phyloP scores from a whole-genome alignment of 2,888 invertebrate species.

The Aphidoletes aphidimyza region DNA sequence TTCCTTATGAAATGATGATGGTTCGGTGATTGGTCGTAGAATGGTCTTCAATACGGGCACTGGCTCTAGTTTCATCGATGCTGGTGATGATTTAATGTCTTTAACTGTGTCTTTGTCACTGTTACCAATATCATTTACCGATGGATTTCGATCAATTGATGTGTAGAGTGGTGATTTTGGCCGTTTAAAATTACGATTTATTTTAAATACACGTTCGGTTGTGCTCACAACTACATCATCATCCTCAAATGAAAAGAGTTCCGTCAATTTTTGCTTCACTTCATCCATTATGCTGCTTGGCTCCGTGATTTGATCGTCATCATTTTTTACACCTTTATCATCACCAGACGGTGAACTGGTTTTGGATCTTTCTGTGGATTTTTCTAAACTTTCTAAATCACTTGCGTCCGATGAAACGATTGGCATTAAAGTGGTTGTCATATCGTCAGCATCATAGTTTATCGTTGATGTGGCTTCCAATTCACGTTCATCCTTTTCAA shows the following conservation, averaged over 20 bases:
- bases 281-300: slow-evolving; percentile 60
- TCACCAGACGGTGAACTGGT: not conserved
- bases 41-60: slow-evolving; percentile 15
- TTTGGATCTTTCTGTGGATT: not conserved
- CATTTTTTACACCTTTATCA: not conserved
- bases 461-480: slow-evolving; percentile 57
- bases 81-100: slow-evolving; percentile 58
- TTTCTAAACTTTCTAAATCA: not conserved
- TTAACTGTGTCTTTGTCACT: slow-evolving; percentile 54
- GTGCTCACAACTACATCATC: slow-evolving; percentile 59
- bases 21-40: not conserved
- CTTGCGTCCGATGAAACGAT: not conserved
- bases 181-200: slow-evolving; percentile 54
- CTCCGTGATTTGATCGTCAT: slow-evolving; percentile 56
- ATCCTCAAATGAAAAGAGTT: slow-evolving; percentile 64
- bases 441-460: slow-evolving; percentile 54
- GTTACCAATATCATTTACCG: not conserved
- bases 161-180: slow-evolving; percentile 52
- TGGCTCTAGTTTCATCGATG: slow-evolving; percentile 55
- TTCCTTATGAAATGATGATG: slow-evolving; percentile 63
- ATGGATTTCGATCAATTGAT: slow-evolving; percentile 54
- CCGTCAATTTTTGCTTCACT: slow-evolving; percentile 64
- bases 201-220: slow-evolving; percentile 54
- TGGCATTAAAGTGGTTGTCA: slow-evolving; percentile 57
- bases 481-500: slow-evolving; percentile 63